Evolutionary conservation across 2,888 invertebrate species (phyloP), one percentile per base, ranked within the genome.

Genomic region (Ophraella communa): DNA sequence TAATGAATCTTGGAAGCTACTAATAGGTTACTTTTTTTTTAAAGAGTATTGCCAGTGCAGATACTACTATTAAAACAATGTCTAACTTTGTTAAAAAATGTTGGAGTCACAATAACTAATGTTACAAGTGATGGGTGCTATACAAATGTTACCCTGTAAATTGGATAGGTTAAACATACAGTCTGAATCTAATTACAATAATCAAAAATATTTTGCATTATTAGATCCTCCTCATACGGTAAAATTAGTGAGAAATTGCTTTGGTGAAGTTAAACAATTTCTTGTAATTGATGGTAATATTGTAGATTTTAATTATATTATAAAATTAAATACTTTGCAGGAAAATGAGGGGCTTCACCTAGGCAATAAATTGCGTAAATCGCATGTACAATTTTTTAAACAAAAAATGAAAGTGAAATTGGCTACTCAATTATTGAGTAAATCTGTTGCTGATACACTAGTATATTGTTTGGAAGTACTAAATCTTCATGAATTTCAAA

Each of bases 371-470:
- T 14, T 66, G 4, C 5, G 66, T 17, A 27, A 20, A 30, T 10
- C 14, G 4, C 64, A 66, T 47, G 56, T 66, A 24, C 5, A 23
- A 11, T 66, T 27, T 42, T 49, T 54, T 42, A 63, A 56, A 45
- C 52, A 51, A 44, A 63, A 57, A 52, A 63, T 63, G 33, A 57
- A 63, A 42, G 55, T 54, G 5, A 17, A 45, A n/a, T 23, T 63
- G 23, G 66, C 66, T 20, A 52, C 55, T 10, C 72, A 73, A 62
- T 3, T 66, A 17, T 66, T 73, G 3, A 71, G 71, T 57, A 61
- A 59, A 42, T 68, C 68, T 5, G 69, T 70, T 33, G 75, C 74
- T 49, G 68, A 71, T 62, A 67, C 73, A 20, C 20, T 74, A 10
- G 49, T 68, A 53, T 67, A 69, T 64, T 73, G 73, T 33, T 47